Evolutionary conservation across 2,888 invertebrate species (phyloP).

Genomic region (Syrphus vitripennis): DNA sequence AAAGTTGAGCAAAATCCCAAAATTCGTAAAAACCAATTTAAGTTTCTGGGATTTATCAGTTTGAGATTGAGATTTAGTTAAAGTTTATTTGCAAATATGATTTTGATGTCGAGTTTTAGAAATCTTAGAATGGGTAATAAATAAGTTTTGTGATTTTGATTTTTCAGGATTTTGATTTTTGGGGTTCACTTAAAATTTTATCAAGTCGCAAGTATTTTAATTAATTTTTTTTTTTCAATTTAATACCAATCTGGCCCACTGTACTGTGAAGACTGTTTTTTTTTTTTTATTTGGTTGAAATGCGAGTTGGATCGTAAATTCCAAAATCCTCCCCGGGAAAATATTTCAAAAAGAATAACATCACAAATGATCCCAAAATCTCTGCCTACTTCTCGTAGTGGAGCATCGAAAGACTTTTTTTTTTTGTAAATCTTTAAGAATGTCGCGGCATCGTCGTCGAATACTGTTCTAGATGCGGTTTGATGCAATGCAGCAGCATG

Average conservation of each 20-base stretch:
- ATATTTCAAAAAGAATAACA: background rate
- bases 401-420: slow-evolving; percentile 6
- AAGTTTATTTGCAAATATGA: too few species aligned
- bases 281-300: slow-evolving; percentile 39
- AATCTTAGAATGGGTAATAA: too few species aligned
- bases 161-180: too few species aligned
- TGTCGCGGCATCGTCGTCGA: background rate
- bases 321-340: slow-evolving; percentile 43
- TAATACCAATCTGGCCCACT: background rate
- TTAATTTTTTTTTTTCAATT: background rate
- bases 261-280: background rate
- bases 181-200: too few species aligned
- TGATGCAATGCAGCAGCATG: background rate
- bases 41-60: too few species aligned
- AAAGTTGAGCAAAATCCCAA: too few species aligned
- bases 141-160: too few species aligned
- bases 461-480: background rate
- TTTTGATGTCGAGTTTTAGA: too few species aligned
- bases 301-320: slow-evolving; percentile 63
- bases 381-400: slow-evolving; percentile 26
- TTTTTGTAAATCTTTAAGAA: background rate
- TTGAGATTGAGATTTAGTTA: too few species aligned
- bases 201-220: too few species aligned
- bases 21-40: too few species aligned
- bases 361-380: slow-evolving; percentile 54